Conservation (phyloP, 2,113 vertebrate species). For the Progne subis region DNA sequence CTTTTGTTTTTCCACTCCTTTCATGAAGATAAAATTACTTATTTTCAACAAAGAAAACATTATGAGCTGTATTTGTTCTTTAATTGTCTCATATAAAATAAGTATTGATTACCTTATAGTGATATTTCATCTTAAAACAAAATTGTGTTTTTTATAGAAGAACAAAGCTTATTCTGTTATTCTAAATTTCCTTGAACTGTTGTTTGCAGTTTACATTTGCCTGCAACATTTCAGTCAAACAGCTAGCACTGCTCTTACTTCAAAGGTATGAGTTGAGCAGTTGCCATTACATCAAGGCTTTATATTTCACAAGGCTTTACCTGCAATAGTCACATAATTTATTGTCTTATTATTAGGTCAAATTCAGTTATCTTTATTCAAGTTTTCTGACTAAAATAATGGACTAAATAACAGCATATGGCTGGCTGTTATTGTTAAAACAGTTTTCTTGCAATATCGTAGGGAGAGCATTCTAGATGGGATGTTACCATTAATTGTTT, state of each 20-base stretch:
- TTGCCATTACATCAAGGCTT: not conserved
- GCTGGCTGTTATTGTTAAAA: not conserved
- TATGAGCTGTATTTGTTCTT: not conserved
- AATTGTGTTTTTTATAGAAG: not conserved
- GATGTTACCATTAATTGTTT: not conserved
- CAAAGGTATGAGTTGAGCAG: not conserved
- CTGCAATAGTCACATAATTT: not conserved
- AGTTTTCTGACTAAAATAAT: not conserved
- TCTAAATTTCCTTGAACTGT: not conserved
- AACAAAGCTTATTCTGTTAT: slow-evolving; percentile 26
- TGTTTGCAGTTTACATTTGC: slow-evolving; percentile 17
- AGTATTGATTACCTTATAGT: slow-evolving; percentile 1
- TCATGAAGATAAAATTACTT: not conserved
- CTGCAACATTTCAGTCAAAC: not conserved
- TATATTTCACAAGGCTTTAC: not conserved
- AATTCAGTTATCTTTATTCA: not conserved
- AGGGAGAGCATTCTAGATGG: not conserved
- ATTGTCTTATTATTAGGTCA: not conserved
- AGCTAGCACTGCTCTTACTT: not conserved
- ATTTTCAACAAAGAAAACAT: not conserved
- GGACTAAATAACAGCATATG: not conserved
- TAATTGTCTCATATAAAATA: not conserved
- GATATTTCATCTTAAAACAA: not conserved
- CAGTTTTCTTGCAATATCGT: not conserved
- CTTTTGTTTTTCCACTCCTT: not conserved